Evolutionary conservation across 2,888 invertebrate species (phyloP).

Genomic region (Tribolium freemani): DNA sequence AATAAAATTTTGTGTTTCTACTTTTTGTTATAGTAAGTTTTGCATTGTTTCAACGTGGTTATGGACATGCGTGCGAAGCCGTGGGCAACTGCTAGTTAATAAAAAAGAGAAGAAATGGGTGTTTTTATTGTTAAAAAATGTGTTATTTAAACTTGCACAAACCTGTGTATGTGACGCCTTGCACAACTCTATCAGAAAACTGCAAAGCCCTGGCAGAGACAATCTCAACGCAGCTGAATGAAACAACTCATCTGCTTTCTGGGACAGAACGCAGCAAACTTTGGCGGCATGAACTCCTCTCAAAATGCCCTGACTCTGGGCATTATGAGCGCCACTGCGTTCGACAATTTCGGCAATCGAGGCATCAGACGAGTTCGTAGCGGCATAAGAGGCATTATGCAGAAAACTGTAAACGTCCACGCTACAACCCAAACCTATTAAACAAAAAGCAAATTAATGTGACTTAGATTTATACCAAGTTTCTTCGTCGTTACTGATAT

Average conservation of each 20-base stretch:
- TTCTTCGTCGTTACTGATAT: slow-evolving; percentile 80
- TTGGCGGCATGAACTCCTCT: slow-evolving; percentile 87
- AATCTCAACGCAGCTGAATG: slow-evolving; percentile 90
- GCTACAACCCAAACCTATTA: slow-evolving; percentile 67
- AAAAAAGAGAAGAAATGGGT: no score
- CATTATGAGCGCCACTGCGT: slow-evolving; percentile 70
- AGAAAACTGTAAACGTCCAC: slow-evolving; percentile 89
- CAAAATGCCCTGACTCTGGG: slow-evolving; percentile 72
- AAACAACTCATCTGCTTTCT: slow-evolving; percentile 92
- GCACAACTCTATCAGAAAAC: slow-evolving; percentile 86
- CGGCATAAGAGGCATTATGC: slow-evolving; percentile 70
- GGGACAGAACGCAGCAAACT: slow-evolving; percentile 90
- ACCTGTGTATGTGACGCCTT: slow-evolving; percentile 88
- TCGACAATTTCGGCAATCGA: slow-evolving; percentile 81
- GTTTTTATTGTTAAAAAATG: no score
- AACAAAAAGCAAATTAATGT: slow-evolving; percentile 1
- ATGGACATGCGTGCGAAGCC: no score
- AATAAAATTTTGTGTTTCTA: no score
- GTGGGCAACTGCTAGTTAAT: no score
- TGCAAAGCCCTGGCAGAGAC: slow-evolving; percentile 86
- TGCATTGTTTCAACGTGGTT: no score
- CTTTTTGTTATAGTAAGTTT: no score
- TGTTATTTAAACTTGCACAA: neutral
- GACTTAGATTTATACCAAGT: slow-evolving; percentile 76
- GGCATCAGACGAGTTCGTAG: slow-evolving; percentile 72